phyloP scores from a whole-genome alignment of 2,113 vertebrate genomes.

The Oreochromis tanganicae region DNA sequence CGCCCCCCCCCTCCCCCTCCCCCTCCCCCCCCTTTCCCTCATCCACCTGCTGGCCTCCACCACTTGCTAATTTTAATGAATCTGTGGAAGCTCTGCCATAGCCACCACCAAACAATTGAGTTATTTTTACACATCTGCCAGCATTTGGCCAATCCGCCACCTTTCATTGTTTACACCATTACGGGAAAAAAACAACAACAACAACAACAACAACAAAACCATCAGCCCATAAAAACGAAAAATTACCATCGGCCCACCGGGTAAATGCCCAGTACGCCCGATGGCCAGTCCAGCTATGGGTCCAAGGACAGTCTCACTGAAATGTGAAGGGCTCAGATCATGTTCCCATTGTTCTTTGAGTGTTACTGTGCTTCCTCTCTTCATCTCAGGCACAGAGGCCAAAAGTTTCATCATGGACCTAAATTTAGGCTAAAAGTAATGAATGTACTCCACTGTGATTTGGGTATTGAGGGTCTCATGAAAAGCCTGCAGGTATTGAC shows the following conservation, averaged over 20 bases:
- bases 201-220: background rate
- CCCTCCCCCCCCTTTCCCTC: background rate
- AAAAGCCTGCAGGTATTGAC: conserved; percentile 17
- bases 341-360: background rate
- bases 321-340: background rate
- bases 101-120: background rate
- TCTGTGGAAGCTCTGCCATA: background rate
- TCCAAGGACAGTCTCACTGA: background rate
- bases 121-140: background rate
- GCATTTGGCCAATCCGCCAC: background rate
- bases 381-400: background rate
- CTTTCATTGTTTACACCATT: background rate
- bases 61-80: background rate
- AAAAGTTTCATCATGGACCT: background rate
- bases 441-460: background rate
- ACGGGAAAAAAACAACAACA: background rate
- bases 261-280: background rate
- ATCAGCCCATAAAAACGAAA: background rate
- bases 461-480: background rate
- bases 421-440: conserved; percentile 1
- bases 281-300: background rate
- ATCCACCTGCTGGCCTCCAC: background rate
- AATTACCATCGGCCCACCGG: background rate
- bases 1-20: no score
- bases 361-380: background rate